These are phyloP conservation scores for Tringa solitaria DNA, from an alignment of 2,113 vertebrate species.

Conservation along the genomic window DNA sequence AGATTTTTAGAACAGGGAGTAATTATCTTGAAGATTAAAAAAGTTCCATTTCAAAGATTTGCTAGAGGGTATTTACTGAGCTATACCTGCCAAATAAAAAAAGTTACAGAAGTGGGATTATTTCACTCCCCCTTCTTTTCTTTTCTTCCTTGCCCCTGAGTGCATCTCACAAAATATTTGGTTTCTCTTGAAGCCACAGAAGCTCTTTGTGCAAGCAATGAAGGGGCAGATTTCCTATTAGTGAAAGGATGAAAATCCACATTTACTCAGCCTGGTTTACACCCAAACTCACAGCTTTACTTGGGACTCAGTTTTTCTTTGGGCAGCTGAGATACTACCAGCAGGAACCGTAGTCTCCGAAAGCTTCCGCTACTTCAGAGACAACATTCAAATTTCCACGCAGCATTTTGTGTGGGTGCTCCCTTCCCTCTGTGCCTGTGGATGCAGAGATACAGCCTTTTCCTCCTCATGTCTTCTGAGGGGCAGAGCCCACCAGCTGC, in stretches of 20 bases:
- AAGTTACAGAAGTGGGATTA: neutral
- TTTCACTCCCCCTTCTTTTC: neutral
- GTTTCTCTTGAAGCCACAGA: neutral
- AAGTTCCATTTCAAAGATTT: conserved; percentile 2
- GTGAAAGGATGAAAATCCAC: neutral
- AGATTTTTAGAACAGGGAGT: neutral
- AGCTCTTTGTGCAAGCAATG: neutral
- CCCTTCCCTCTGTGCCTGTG: neutral
- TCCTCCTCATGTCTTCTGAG: neutral
- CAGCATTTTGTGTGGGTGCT: fast-evolving
- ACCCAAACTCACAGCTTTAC: neutral
- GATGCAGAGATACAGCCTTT: neutral
- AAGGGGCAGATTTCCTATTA: neutral
- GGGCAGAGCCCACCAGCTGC: neutral
- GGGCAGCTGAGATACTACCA: neutral
- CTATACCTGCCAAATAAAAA: neutral
- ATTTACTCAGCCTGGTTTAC: neutral
- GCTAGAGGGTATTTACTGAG: neutral
- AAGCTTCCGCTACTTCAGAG: neutral
- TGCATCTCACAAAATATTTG: neutral
- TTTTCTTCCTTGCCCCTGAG: neutral
- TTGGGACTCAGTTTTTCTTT: fast-evolving
- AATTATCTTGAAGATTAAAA: neutral
- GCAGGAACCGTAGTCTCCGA: neutral
- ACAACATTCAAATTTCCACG: fast-evolving